A percentile compares a stretch with the other conserved stretches of the same genome.
Evolutionary conservation across 2,113 vertebrate species (phyloP).

Genomic region (Calyptommatus sinebrachiatus): DNA sequence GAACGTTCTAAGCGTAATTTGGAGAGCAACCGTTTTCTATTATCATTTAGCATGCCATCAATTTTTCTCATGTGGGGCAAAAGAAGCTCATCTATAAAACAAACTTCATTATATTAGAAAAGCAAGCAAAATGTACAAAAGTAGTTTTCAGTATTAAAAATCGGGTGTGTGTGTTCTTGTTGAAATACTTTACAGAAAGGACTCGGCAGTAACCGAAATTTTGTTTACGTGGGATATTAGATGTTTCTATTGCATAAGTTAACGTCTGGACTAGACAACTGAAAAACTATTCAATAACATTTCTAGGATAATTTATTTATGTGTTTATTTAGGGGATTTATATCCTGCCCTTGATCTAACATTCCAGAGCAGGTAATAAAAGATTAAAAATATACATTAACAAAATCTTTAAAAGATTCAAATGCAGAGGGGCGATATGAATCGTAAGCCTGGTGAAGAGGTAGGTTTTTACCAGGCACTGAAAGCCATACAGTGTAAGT

Average conservation of each 20-base stretch:
- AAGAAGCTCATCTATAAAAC: conserved; percentile 86
- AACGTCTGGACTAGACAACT: background rate
- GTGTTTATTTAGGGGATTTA: no score
- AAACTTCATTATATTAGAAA: conserved; percentile 24
- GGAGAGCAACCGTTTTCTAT: conserved; percentile 88
- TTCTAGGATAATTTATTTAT: background rate
- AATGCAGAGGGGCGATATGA: no score
- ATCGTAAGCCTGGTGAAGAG: no score
- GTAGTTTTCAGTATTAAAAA: background rate
- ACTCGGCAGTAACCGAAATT: background rate
- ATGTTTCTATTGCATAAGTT: background rate
- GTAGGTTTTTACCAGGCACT: no score
- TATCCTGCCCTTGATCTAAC: no score
- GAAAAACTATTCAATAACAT: background rate
- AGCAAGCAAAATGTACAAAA: background rate
- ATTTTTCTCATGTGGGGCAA: conserved; percentile 96
- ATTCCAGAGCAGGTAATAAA: no score
- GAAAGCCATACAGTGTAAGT: no score
- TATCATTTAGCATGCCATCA: conserved; percentile 93
- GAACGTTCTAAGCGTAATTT: conserved; percentile 88
- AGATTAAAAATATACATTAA: no score
- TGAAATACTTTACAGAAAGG: background rate
- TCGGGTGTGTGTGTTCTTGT: background rate
- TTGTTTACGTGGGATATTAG: background rate
- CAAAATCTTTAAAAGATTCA: no score